Base-by-base conservation (phyloP, 2,888 invertebrate genomes). In the Eupithecia subumbrata region DNA sequence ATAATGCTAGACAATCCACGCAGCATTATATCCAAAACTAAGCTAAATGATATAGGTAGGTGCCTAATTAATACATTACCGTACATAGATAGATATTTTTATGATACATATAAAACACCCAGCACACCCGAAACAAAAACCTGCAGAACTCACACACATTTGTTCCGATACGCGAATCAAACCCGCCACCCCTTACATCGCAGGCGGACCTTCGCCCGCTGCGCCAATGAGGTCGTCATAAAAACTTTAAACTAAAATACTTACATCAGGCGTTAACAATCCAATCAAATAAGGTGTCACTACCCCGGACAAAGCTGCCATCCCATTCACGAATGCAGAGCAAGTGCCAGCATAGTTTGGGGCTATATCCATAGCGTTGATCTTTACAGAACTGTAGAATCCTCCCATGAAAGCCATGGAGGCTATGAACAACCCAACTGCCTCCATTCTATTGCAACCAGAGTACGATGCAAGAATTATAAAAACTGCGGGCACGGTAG, bases 391-490 rank as follows among this genome's bases (percentile, higher is more conserved):
- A 82, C 96, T 96, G 84, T 97, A 97, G 88, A 96, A 97, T 1
- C 96, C 96, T 2, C 96, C 97, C 96, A 97, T 96, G 77, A 96
- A 95, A 52, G 95, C 96, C 96, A 96, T 95, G 45, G 94, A 95
- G 45, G 95, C 87, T 72, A 96, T 95, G 86, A 96, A 96, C 75
- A 96, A 89, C 64, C 95, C 93, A 9, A 96, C 95, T 69, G 95
- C 85, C 77, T 89, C 83, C 25, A 87, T 67, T 18, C 94, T 86
- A 82, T 96, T 91, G 84, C 96, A 96, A 63, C 96, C 96, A 3
- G 96, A 95, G 84, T 96, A 96, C 71, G 96, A 96, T 64, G 96
- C 96, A 72, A 95, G 92, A 79, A 96, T 92, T 69, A 96, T 95
- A 84, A 96, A 96, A 76, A 96, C 83, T 2, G 96, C 96, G 56